Base-by-base conservation (phyloP, 2,888 invertebrate species). In the Rhamphomyia laevipes region DNA sequence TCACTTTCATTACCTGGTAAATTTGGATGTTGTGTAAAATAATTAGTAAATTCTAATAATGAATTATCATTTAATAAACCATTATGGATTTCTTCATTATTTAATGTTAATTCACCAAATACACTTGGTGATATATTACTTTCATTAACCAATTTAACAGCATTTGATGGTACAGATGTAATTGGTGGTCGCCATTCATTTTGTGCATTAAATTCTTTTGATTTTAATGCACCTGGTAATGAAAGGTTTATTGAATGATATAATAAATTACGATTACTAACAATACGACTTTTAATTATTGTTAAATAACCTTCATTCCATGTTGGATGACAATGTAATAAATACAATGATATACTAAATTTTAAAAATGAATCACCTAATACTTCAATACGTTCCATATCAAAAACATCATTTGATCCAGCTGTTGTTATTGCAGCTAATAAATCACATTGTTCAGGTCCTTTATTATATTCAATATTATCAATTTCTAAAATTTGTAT, bases 321-420 rank as follows among this genome's bases (percentile, higher is more conserved):
- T 0, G 70, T 66, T 1, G 78, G 75, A 64, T 80, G 86, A 5
- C 71, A 70, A 52, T 78, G 74, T 58, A 77, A 82, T 23, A 90
- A 71, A 64, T 77, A 84, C 1, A 86, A 68, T 0, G 89, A 82
- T 9, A 76, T 71, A 23, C 81, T 77, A 55, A 82, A 81, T 67
- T 93, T 93, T 3, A 93, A 70, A 59, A 84, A 85, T 0, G 88
- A 84, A 71, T 93, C 92, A 0, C 92, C 93, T 35, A 93, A 75
- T 0, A 87, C 82, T 68, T 93, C 91, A 33, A 86, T 70, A 6
- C 89, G 73, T 66, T 93, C 92, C 62, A 86, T 73, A 63, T 86
- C 82, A 47, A 88, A 80, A 38, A 78, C 76, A 63, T 92, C 91
- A 49, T 77, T 74, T 1, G 83, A 76, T 53, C 76, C 74, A 12